These are phyloP conservation scores for Dynastes grantii DNA, from an alignment of 2,888 invertebrate genomes.

Conservation along the genomic window DNA sequence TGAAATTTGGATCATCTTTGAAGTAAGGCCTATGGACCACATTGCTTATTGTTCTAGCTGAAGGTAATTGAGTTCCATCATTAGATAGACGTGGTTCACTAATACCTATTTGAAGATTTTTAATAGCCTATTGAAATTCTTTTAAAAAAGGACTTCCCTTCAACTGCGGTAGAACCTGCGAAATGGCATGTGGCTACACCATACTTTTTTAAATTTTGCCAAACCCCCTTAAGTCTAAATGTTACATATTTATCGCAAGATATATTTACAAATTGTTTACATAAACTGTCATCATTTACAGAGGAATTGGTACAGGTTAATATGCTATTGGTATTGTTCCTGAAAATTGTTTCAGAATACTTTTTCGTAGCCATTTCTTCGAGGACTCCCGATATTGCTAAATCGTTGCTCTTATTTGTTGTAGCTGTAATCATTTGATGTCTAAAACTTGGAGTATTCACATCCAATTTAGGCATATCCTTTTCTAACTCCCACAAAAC, in stretches of 20 bases:
- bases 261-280: constrained; percentile 78
- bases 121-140: not conserved
- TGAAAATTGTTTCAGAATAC: constrained; percentile 1
- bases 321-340: not conserved
- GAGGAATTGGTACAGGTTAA: constrained; percentile 74
- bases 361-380: constrained; percentile 79
- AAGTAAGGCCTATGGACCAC: constrained; percentile 83
- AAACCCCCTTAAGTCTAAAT: constrained; percentile 82
- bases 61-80: constrained; percentile 76
- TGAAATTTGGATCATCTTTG: constrained; percentile 82
- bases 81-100: constrained; percentile 76
- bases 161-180: constrained; percentile 81
- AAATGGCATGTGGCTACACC: constrained; percentile 85
- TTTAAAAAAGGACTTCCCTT: constrained; percentile 68
- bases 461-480: constrained; percentile 70
- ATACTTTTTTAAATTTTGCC: constrained; percentile 85
- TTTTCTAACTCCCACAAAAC: constrained; percentile 38
- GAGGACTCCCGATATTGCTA: constrained; percentile 79
- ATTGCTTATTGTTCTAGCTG: constrained; percentile 83
- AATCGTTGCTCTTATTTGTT: constrained; percentile 73
- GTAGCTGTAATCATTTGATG: constrained; percentile 83
- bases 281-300: constrained; percentile 75
- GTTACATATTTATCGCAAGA: constrained; percentile 64
- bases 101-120: constrained; percentile 71
- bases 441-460: constrained; percentile 77